Conservation (phyloP, 2,113 vertebrate species). For the Neoarius graeffei region DNA sequence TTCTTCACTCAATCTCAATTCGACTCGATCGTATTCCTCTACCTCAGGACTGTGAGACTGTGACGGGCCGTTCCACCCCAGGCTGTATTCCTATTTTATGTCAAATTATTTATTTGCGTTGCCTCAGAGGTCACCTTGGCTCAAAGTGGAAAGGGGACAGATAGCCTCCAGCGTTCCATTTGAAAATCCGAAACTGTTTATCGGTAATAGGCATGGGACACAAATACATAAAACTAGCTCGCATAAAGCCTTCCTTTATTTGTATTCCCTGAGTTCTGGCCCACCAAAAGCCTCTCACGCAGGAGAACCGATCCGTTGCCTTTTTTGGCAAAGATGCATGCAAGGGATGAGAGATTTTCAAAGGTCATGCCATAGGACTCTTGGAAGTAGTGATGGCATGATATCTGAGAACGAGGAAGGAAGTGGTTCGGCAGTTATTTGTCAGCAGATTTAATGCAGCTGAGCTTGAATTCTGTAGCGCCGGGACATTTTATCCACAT, state of each 20-base stretch:
- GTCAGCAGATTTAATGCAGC: neutral
- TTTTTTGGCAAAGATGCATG: neutral
- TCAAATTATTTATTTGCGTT: conserved; percentile 68
- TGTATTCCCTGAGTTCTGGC: conserved; percentile 65
- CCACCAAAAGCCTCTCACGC: conserved; percentile 20
- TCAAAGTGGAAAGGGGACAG: conserved; percentile 57
- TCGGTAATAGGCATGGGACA: conserved; percentile 72
- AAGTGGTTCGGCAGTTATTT: neutral
- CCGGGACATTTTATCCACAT: neutral
- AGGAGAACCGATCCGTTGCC: neutral
- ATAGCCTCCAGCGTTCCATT: conserved; percentile 68
- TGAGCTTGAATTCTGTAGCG: neutral
- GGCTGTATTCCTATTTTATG: conserved; percentile 70
- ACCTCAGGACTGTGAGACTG: conserved; percentile 59
- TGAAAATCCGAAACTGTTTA: conserved; percentile 70
- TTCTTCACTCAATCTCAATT: conserved; percentile 58
- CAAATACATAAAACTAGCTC: conserved; percentile 62
- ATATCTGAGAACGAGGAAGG: neutral
- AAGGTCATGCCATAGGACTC: too few species aligned
- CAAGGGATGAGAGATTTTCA: neutral
- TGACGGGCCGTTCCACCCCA: conserved; percentile 69
- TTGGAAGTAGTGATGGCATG: conserved; percentile 4
- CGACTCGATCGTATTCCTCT: conserved; percentile 69
- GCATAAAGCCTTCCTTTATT: conserved; percentile 75
- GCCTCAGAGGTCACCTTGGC: conserved; percentile 71